Base-by-base conservation (phyloP, 2,113 vertebrate species). In the Gasterosteus nipponicus region DNA sequence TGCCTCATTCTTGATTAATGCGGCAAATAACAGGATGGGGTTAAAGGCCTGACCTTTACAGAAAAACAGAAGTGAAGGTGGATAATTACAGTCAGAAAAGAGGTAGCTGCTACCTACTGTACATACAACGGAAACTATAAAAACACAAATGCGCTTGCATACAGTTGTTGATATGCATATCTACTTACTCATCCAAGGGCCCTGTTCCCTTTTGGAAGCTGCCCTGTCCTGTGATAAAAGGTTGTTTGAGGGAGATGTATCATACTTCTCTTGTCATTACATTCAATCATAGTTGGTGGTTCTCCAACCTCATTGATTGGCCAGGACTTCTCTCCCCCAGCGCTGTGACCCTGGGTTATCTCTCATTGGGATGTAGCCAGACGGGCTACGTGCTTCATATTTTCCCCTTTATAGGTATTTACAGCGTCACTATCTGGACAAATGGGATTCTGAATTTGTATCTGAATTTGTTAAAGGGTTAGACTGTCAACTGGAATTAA, bases 391-490 rank as follows among this genome's bases (percentile, higher is more conserved):
- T 67, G 72, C 44, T 39, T 18, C 22, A 69, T 46, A 14, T 39
- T 16, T 60, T 26, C 63, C 54, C 16, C 29, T 31, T 12, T 8
- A 26, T 7, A 69, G 77, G 77, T n/a, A 62, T 78, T 19, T 16
- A 3, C 38, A 41, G 16, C 73, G 14, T 26, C 73, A 49, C 49
- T 66, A 77, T 80, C 71, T 7, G 7, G 26, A 57, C 22, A 1
- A 9, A 7, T 12, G 22, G 51, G 44, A 80, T 49, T 82, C 54
- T 68, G 18, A 6, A 42, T 70, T 49, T 74, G 69, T 61, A 60
- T 58, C 38, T 31, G 53, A 75, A 78, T 54, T 22, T 58, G n/a
- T 29, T 57, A 31, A 10, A 54, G 68, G 53, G 49, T 69, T 68
- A 42, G 7, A n/a, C 10, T 59, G 49, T 39, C 65, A 47, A 51